Conservation (phyloP, 2,797 vertebrate genomes). For the Poecilia gillii region DNA sequence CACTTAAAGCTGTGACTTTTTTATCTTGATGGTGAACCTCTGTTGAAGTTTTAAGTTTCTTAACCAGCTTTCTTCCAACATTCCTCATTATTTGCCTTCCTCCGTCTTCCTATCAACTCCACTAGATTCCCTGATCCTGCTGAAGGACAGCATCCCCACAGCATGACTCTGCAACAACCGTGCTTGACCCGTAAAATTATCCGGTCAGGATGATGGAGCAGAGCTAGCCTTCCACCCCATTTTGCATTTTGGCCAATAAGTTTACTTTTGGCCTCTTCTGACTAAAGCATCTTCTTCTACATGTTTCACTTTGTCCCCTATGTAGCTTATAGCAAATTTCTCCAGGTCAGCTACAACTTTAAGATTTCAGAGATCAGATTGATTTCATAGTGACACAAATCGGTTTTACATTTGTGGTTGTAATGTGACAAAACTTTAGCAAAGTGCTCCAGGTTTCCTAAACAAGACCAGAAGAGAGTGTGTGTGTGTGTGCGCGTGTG, state of each 20-base stretch:
- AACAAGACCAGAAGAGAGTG: neutral
- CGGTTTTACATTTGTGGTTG: neutral
- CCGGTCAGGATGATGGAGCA: neutral
- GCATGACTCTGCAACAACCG: neutral
- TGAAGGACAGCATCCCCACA: neutral
- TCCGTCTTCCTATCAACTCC: neutral
- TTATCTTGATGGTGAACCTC: neutral
- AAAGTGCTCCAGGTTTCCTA: neutral
- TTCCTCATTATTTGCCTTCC: neutral
- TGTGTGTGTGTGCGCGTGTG: conserved; percentile 36
- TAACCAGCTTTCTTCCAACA: neutral
- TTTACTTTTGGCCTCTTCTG: neutral
- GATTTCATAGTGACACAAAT: neutral
- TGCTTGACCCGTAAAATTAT: neutral
- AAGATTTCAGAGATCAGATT: neutral
- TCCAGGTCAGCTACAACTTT: neutral
- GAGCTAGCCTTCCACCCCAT: neutral
- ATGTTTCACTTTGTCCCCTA: neutral
- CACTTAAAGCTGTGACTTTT: neutral
- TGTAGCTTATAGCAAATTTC: neutral
- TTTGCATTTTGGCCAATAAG: neutral
- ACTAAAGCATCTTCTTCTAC: neutral
- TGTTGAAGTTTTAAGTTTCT: neutral
- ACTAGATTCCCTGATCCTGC: neutral
- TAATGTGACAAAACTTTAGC: neutral